Conservation (phyloP, 2,113 vertebrate genomes). For the Ancistrus triradiatus region DNA sequence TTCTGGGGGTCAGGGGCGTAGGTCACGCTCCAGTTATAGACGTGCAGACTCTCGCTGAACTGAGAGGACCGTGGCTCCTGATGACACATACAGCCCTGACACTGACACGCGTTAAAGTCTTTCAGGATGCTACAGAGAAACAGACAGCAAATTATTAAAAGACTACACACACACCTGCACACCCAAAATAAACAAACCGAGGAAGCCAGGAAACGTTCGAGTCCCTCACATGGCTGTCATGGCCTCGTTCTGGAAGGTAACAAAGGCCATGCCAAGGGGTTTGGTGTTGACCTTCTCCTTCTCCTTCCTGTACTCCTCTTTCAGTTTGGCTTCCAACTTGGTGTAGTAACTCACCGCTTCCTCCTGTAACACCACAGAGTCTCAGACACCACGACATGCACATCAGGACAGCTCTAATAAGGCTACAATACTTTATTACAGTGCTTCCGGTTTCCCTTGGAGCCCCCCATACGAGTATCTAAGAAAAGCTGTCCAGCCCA, state of each 20-base stretch:
- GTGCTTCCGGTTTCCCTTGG: too few relatives aligned
- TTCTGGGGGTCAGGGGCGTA: constrained; percentile 96
- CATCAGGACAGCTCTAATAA: too few relatives aligned
- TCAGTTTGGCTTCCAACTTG: constrained; percentile 86
- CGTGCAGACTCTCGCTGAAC: constrained; percentile 84
- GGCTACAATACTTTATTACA: too few relatives aligned
- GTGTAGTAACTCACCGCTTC: constrained; percentile 93
- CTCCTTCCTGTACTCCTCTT: constrained; percentile 92
- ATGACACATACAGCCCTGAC: constrained; percentile 84
- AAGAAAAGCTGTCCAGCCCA: too few relatives aligned
- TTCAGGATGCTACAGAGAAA: constrained; percentile 81
- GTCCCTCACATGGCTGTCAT: constrained; percentile 87
- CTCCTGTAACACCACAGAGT: constrained; percentile 75
- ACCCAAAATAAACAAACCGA: background rate
- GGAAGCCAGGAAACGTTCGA: background rate
- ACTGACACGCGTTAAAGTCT: constrained; percentile 94
- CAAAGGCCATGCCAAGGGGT: constrained; percentile 94
- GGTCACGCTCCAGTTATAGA: constrained; percentile 87
- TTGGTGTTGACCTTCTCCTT: constrained; percentile 97
- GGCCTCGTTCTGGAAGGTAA: constrained; percentile 95
- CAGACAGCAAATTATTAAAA: background rate
- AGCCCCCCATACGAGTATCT: too few relatives aligned
- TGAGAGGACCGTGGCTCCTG: constrained; percentile 83
- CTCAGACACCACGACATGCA: too few relatives aligned
- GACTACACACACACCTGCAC: background rate